Percentiles rank a stretch among this genome's conserved stretches.
Evolutionary conservation across 2,797 vertebrate species (phyloP).

Genomic region (Calcarius lapponicus): DNA sequence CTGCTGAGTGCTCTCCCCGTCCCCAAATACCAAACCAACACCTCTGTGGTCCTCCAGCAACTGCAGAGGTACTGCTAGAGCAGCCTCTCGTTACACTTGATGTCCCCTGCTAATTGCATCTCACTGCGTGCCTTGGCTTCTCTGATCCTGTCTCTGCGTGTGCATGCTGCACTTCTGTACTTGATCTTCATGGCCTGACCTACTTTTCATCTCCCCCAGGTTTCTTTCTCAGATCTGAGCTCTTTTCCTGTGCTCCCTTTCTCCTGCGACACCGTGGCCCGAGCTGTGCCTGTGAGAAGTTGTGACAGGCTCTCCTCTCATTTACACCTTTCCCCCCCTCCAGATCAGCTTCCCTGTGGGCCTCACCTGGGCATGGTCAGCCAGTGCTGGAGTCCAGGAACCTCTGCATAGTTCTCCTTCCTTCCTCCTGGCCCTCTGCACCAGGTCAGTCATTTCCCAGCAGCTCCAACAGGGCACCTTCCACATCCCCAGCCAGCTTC

Average conservation of each 20-base stretch:
- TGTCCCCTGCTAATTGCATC: slow-evolving; percentile 65
- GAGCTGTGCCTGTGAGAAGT: neutral
- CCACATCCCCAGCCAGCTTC: neutral
- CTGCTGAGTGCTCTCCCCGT: neutral
- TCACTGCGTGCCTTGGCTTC: slow-evolving; percentile 45
- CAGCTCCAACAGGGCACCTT: neutral
- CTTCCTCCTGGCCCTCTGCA: neutral
- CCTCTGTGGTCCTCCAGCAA: neutral
- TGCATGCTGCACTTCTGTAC: neutral
- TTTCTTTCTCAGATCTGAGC: neutral
- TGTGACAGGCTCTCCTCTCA: neutral
- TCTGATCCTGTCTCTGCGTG: slow-evolving; percentile 41
- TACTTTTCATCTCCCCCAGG: slow-evolving; percentile 38
- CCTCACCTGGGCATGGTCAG: neutral
- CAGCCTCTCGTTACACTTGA: slow-evolving; percentile 37
- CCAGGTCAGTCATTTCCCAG: neutral
- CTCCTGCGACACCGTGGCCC: neutral
- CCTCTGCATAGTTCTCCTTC: neutral
- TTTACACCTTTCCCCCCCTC: neutral
- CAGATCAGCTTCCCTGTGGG: neutral
- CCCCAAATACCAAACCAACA: neutral
- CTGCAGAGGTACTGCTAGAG: slow-evolving; percentile 21
- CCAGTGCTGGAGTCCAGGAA: neutral
- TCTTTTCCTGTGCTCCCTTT: neutral
- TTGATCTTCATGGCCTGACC: slow-evolving; percentile 52